phyloP scores from a whole-genome alignment of 1,140 invertebrate species.

The Pseudomyrmex cubaensis region DNA sequence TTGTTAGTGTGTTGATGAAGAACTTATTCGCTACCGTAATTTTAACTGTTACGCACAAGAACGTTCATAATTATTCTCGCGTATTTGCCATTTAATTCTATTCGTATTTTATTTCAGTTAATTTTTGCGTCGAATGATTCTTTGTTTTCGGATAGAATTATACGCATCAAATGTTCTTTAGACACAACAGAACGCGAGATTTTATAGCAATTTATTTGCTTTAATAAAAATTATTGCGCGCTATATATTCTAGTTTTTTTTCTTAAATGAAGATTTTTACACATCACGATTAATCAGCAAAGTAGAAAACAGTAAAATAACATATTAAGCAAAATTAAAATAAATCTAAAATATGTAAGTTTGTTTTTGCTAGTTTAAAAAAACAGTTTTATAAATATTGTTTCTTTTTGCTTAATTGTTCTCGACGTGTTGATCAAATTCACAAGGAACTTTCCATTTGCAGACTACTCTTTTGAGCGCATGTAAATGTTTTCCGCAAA shows the following conservation, averaged over 20 bases:
- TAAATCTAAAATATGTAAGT: background rate
- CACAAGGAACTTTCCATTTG: constrained; percentile 1
- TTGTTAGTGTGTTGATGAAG: constrained; percentile 1
- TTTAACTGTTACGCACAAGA: constrained; percentile 24
- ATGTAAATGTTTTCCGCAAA: constrained; percentile 43
- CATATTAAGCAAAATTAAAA: background rate
- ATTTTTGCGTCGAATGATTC: background rate
- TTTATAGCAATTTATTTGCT: background rate
- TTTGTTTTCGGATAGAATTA: background rate
- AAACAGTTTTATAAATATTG: background rate
- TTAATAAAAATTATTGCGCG: background rate
- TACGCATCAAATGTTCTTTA: background rate
- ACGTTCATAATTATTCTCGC: constrained; percentile 20
- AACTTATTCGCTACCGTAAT: constrained; percentile 16
- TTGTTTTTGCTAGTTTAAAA: too few species aligned
- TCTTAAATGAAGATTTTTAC: too few species aligned
- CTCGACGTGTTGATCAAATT: background rate
- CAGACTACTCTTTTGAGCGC: background rate
- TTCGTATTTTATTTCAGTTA: background rate
- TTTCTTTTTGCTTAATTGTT: background rate
- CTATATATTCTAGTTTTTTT: background rate
- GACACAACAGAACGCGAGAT: background rate
- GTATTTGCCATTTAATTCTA: background rate
- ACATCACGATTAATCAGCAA: too few species aligned
- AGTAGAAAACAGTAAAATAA: background rate